Evolutionary conservation across 2,797 vertebrate species (phyloP).

Genomic region (Gobionotothen gibberifrons): DNA sequence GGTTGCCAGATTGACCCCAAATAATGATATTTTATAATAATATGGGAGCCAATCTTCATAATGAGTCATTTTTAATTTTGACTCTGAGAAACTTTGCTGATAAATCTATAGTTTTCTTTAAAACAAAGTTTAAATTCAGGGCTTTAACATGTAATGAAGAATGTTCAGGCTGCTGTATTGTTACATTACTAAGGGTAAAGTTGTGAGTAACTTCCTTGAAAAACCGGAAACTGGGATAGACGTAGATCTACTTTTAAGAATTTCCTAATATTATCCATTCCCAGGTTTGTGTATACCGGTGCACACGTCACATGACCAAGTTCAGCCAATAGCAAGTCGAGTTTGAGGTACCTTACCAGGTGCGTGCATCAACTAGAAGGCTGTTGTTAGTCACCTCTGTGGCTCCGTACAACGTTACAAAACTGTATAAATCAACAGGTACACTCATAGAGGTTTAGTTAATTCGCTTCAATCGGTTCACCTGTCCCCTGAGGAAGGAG

Average conservation of each 20-base stretch:
- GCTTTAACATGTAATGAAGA: too few relatives aligned
- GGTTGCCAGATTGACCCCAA: neutral
- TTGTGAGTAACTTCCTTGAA: too few relatives aligned
- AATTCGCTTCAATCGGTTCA: neutral
- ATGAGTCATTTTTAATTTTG: too few relatives aligned
- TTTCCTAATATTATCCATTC: neutral
- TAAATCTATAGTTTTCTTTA: too few relatives aligned
- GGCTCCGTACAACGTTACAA: neutral
- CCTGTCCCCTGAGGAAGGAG: slow-evolving; percentile 19
- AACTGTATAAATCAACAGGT: neutral
- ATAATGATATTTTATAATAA: too few relatives aligned
- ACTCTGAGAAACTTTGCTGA: too few relatives aligned
- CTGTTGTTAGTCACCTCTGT: slow-evolving; percentile 8
- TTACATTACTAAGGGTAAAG: too few relatives aligned
- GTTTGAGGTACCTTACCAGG: slow-evolving; percentile 54
- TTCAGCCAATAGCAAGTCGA: slow-evolving; percentile 50
- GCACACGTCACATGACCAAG: slow-evolving; percentile 55
- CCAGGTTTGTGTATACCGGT: slow-evolving; percentile 18
- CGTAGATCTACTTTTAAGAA: neutral
- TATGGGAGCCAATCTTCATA: too few relatives aligned
- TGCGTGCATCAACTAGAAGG: slow-evolving; percentile 32
- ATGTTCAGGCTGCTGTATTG: too few relatives aligned
- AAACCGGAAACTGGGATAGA: too few relatives aligned
- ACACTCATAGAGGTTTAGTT: slow-evolving; percentile 21
- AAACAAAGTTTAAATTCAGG: too few relatives aligned